Percentiles rank a stretch among this genome's conserved stretches.
phyloP scores from a whole-genome alignment of 1,140 invertebrate genomes.

The Papilio machaon region DNA sequence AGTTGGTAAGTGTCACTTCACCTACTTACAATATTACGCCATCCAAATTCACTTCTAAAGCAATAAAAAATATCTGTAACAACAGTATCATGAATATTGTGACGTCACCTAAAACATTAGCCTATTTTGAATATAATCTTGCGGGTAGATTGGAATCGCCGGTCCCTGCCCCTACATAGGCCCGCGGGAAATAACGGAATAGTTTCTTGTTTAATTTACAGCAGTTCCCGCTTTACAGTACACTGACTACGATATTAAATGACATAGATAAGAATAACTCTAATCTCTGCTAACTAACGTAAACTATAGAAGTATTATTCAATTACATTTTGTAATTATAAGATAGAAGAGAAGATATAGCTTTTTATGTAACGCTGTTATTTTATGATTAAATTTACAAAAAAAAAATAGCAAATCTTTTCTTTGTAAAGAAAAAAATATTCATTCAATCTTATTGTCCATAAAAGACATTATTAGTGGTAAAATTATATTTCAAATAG shows the following conservation, averaged over 20 bases:
- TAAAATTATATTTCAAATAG: too few species aligned
- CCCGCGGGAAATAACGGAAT: constrained; percentile 53
- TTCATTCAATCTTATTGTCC: too few species aligned
- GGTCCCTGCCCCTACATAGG: constrained; percentile 29
- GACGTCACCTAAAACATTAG: constrained; percentile 26
- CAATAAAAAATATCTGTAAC: not conserved
- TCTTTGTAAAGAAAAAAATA: too few species aligned
- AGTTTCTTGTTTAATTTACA: constrained; percentile 55
- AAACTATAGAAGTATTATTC: not conserved
- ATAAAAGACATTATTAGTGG: too few species aligned
- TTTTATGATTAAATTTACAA: too few species aligned
- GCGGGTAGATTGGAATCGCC: constrained; percentile 35
- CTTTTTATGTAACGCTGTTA: too few species aligned
- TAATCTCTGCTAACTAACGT: not conserved
- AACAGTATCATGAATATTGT: not conserved
- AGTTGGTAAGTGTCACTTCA: too few species aligned
- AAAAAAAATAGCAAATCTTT: too few species aligned
- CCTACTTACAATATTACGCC: too few species aligned
- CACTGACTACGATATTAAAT: constrained; percentile 41
- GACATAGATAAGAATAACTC: constrained; percentile 17
- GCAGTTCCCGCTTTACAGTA: constrained; percentile 45
- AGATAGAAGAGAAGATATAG: not conserved
- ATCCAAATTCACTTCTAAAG: not conserved
- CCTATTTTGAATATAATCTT: constrained; percentile 40
- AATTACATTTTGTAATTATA: not conserved